Conservation (phyloP, 2,888 invertebrate genomes). For the Thera obeliscata region DNA sequence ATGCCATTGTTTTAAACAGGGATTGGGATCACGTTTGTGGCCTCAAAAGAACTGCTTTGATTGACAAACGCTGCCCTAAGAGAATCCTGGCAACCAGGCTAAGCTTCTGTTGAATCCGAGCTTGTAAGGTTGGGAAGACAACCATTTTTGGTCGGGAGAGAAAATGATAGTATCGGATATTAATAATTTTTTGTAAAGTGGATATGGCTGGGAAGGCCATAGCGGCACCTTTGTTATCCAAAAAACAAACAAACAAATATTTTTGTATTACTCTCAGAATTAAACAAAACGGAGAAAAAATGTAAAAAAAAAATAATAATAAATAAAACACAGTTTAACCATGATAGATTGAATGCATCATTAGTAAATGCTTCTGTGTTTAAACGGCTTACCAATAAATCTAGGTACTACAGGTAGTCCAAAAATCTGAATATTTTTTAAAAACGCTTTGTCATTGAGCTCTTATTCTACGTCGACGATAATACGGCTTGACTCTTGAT, state of each 20-base stretch:
- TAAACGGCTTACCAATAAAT: constrained; percentile 15
- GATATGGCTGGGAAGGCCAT: not conserved
- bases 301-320: constrained; percentile 19
- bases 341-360: not conserved
- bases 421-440: not conserved
- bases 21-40: not conserved
- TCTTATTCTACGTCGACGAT: constrained; percentile 8
- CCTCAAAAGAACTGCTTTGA: not conserved
- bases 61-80: constrained; percentile 1
- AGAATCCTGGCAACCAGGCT: not conserved
- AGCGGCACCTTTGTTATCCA: constrained; percentile 9
- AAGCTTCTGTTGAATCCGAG: constrained; percentile 5
- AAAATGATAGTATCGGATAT: not conserved
- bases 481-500: constrained; percentile 5
- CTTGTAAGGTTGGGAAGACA: constrained; percentile 4
- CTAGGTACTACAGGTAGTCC: constrained; percentile 7
- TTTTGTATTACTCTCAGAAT: constrained; percentile 3
- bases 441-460: not conserved
- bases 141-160: not conserved
- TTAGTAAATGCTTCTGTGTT: constrained; percentile 18
- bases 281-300: constrained; percentile 10
- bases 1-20: constrained; percentile 2
- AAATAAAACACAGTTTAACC: constrained; percentile 7
- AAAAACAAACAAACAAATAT: not conserved
- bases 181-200: not conserved